Evolutionary conservation across 2,888 invertebrate species (phyloP).

Genomic region (Busseola fusca): DNA sequence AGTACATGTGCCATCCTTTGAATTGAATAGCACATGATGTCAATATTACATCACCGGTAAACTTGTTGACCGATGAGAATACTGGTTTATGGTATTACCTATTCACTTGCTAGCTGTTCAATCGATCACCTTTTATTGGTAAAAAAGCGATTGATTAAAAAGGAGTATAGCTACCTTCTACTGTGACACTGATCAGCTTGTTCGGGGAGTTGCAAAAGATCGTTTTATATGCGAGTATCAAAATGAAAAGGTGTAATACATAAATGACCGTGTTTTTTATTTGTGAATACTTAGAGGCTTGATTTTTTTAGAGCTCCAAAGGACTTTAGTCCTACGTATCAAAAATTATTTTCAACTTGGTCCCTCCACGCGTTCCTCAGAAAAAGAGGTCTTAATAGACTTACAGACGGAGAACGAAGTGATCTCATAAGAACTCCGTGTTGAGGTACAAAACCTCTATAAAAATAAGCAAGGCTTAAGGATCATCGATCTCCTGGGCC

Average conservation of each 20-base stretch:
- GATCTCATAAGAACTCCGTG: neutral
- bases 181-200: neutral
- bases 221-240: neutral
- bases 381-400: neutral
- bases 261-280: neutral
- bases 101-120: conserved; percentile 16
- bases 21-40: conserved; percentile 71
- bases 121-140: neutral
- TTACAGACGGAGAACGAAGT: neutral
- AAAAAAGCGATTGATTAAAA: neutral
- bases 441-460: neutral
- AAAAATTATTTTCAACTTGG: neutral
- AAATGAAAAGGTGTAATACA: neutral
- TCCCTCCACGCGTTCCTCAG: neutral
- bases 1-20: conserved; percentile 58
- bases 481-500: neutral
- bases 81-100: conserved; percentile 61
- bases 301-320: neutral
- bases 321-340: neutral
- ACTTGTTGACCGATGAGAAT: conserved; percentile 64
- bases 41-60: conserved; percentile 77
- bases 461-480: neutral
- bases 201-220: neutral
- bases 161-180: neutral
- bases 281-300: neutral